These are phyloP conservation scores for Axea sp. DNA, from an alignment of 2,888 invertebrate species.

Conservation along the genomic window DNA sequence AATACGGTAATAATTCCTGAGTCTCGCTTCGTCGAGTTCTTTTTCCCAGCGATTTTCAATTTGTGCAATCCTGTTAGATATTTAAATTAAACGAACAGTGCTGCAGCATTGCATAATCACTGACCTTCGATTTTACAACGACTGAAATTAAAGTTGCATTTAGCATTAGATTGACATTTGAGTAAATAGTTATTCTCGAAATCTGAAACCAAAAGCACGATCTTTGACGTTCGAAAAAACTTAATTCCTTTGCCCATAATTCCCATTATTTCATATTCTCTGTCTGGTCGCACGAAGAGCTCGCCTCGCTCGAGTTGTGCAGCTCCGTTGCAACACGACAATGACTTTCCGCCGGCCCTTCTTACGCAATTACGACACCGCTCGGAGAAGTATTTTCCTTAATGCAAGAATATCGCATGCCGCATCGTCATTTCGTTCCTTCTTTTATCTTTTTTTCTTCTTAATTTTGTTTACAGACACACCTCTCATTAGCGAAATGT, in stretches of 20 bases:
- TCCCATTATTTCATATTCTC: slow-evolving; percentile 49
- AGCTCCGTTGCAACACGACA: slow-evolving; percentile 55
- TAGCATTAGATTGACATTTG: slow-evolving; percentile 32
- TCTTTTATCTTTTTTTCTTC: slow-evolving; percentile 25
- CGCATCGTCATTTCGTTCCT: too few species aligned
- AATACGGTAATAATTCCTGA: too few species aligned
- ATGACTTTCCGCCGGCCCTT: slow-evolving; percentile 44
- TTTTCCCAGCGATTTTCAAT: not conserved
- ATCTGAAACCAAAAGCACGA: slow-evolving; percentile 33
- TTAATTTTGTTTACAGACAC: slow-evolving; percentile 5
- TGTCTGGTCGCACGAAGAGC: slow-evolving; percentile 29
- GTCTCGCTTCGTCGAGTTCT: too few species aligned
- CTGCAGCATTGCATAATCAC: slow-evolving; percentile 2
- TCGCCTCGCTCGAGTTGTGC: slow-evolving; percentile 34
- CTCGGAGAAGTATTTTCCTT: slow-evolving; percentile 35
- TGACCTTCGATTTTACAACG: not conserved
- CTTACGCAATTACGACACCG: slow-evolving; percentile 43
- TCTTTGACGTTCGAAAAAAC: slow-evolving; percentile 10
- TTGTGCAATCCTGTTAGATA: too few species aligned
- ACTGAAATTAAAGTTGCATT: slow-evolving; percentile 10
- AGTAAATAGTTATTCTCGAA: slow-evolving; percentile 23
- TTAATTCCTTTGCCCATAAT: slow-evolving; percentile 38
- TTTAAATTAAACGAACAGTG: too few species aligned
- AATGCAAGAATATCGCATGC: slow-evolving; percentile 36
- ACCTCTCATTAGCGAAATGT: slow-evolving; percentile 9